Conservation (phyloP, 53 echinoderm and acorn worm genomes). For the Patiria pectinifera region DNA sequence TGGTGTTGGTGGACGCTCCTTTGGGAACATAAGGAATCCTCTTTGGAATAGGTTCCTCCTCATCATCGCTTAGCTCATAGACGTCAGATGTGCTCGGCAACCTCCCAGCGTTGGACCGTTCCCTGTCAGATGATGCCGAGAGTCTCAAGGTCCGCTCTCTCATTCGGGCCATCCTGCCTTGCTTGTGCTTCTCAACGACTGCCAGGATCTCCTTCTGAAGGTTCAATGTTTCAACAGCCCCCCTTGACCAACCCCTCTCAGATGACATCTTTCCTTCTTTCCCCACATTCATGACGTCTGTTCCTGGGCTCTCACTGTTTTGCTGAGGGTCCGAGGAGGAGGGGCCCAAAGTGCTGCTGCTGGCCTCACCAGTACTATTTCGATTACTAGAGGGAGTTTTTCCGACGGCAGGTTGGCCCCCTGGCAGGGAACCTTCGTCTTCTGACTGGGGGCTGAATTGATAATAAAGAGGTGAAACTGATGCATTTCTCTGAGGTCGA, state of each 20-base stretch:
- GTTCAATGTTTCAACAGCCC: constrained; percentile 21
- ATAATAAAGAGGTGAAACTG: constrained; percentile 47
- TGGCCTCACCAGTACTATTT: neutral
- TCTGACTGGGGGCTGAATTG: constrained; percentile 17
- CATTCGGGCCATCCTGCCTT: constrained; percentile 40
- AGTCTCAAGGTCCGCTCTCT: constrained; percentile 30
- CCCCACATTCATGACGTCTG: neutral
- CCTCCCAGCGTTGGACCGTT: neutral
- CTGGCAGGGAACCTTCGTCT: neutral
- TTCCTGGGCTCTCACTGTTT: neutral
- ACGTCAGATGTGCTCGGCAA: constrained; percentile 25
- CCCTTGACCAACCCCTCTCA: neutral
- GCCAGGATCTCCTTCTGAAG: constrained; percentile 69
- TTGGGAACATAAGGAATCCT: constrained; percentile 16
- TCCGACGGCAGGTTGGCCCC: neutral
- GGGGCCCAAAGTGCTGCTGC: neutral
- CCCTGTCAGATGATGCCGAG: neutral
- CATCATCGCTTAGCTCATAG: constrained; percentile 53
- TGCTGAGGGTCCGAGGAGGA: constrained; percentile 10
- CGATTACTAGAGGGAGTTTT: neutral
- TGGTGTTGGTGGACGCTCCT: neutral
- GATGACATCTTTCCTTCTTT: neutral
- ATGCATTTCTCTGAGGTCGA: neutral
- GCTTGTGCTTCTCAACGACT: constrained; percentile 62
- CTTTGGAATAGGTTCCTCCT: constrained; percentile 10